A percentile compares a stretch with the other conserved stretches of the same genome.
These are phyloP conservation scores for Mactromeris polynyma DNA, from an alignment of 2,888 invertebrate genomes.

Conservation along the genomic window DNA sequence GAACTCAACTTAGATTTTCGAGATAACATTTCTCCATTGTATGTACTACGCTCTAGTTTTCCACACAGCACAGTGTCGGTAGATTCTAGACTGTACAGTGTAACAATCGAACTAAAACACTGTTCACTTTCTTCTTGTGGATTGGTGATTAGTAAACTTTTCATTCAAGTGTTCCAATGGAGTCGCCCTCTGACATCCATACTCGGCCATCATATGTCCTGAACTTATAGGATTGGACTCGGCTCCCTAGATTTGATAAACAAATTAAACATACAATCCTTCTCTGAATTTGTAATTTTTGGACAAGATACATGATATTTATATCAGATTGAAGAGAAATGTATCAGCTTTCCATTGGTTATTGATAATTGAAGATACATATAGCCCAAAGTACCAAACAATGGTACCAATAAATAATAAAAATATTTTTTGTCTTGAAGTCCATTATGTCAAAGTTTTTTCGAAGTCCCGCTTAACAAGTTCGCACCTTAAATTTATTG, in stretches of 20 bases:
- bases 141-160: constrained; percentile 83
- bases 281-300: no score
- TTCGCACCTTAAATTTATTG: no score
- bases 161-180: constrained; percentile 81
- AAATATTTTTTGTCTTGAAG: no score
- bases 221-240: background rate
- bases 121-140: constrained; percentile 82
- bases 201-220: constrained; percentile 62
- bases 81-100: constrained; percentile 72
- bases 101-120: constrained; percentile 79
- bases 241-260: background rate
- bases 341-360: no score
- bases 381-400: no score
- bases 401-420: no score
- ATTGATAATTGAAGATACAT: no score
- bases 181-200: constrained; percentile 82
- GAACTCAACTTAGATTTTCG: constrained; percentile 74
- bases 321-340: no score
- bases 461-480: no score
- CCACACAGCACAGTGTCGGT: constrained; percentile 79
- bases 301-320: no score
- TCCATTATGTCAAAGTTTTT: no score
- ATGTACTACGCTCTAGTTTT: constrained; percentile 77
- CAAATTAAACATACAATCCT: background rate
- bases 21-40: constrained; percentile 69